phyloP scores from a whole-genome alignment of 2,888 invertebrate genomes.

The Thymelicus sylvestris region DNA sequence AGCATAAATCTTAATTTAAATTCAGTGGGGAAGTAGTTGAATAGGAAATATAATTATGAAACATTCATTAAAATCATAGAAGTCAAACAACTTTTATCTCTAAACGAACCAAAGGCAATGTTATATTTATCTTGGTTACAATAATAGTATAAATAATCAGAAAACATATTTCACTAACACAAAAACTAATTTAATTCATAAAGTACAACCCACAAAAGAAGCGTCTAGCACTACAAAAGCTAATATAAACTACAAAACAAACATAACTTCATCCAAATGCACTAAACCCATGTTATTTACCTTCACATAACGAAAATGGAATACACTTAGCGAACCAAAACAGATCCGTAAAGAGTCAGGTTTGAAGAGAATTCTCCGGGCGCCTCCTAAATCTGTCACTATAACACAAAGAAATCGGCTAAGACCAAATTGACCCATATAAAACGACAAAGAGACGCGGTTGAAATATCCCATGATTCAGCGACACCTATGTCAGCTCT shows the following conservation, averaged over 20 bases:
- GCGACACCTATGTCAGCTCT: conserved; percentile 36
- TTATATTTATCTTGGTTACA: too few species aligned
- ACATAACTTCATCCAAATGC: conserved; percentile 6
- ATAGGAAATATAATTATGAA: too few species aligned
- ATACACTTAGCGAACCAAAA: conserved; percentile 36
- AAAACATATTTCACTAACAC: not conserved
- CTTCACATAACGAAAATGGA: conserved; percentile 32
- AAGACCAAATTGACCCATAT: conserved; percentile 47
- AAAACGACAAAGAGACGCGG: conserved; percentile 49
- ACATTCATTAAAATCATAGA: too few species aligned
- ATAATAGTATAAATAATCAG: too few species aligned
- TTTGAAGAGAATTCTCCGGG: conserved; percentile 26
- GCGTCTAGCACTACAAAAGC: conserved; percentile 23
- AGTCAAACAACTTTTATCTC: too few species aligned
- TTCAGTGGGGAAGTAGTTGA: too few species aligned
- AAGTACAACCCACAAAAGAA: conserved; percentile 2
- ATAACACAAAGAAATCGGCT: conserved; percentile 51
- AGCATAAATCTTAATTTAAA: too few species aligned
- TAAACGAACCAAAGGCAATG: too few species aligned
- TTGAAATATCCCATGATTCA: conserved; percentile 52
- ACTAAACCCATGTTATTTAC: conserved; percentile 30
- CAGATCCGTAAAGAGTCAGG: conserved; percentile 30
- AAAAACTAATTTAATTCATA: conserved; percentile 1
- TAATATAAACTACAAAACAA: conserved; percentile 11
- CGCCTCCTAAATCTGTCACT: conserved; percentile 50